Base-by-base conservation (phyloP, 1,140 invertebrate genomes). In the Formica selysi region DNA sequence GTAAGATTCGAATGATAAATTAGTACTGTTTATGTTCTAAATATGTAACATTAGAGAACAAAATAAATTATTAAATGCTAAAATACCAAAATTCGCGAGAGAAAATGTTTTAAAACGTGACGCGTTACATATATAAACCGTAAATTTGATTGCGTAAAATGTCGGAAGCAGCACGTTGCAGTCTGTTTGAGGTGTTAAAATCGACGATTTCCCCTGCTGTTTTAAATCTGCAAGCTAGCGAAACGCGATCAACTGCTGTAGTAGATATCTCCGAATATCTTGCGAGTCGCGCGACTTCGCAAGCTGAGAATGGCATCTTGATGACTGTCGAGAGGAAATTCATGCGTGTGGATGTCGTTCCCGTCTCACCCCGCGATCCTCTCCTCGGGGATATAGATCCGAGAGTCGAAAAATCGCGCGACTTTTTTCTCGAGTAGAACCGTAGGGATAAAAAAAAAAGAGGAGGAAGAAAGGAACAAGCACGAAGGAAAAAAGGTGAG, bases 1-100 rank as follows among this genome's bases (percentile, higher is more conserved):
- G 94, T 93, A 94, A 94, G 93, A 87, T 73, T 65, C 61, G 10
- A 79, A 57, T 51, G 7, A 78, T 11, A 62, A 61, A 36, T 38
- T 19, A 79, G 2, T 73, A 41, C 22, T 22, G 3, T 41, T 32
- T 41, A n/a, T 13, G 8, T 41, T 22, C 8, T 44, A 29, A 48
- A 36, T 8, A 5, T 5, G 26, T 44, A 44, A 4, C 19, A 19
- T 61, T 32, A 51, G 44, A 36, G 32, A 44, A 54, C 22, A 6
- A 44, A 36, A 68, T 3, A 10, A 29, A 38, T n/a, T 51, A 3
- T 22, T 22, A 26, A n/a, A 67, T 4, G 19, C 36, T 36, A 61
- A 38, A 36, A n/a, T 61, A 38, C 13, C 8, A 3, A 41, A 26
- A 70, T 19, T 16, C 13, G 10, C 13, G n/a, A 2, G 10, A 41